phyloP scores from a whole-genome alignment of 2,797 vertebrate genomes.

The Champsocephalus esox region DNA sequence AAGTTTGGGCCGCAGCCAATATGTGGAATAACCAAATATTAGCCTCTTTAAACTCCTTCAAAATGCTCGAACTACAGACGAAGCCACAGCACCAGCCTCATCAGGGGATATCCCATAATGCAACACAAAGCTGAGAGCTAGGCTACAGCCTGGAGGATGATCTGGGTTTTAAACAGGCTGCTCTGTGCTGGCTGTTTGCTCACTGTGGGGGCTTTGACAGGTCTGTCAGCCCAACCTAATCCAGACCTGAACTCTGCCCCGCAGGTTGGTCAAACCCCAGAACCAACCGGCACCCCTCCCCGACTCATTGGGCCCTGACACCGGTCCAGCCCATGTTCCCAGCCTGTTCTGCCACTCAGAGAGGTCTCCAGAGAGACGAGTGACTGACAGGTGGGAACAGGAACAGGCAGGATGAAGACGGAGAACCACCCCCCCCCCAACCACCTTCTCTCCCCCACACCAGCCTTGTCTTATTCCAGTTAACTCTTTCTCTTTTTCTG shows the following conservation, averaged over 20 bases:
- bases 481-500: too few relatives aligned
- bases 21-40: constrained; percentile 54
- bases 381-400: constrained; percentile 67
- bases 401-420: constrained; percentile 45
- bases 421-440: constrained; percentile 6
- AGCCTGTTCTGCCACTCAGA: constrained; percentile 52
- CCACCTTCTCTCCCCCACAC: too few relatives aligned
- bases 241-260: constrained; percentile 20
- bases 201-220: constrained; percentile 30
- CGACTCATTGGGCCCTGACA: constrained; percentile 6
- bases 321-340: constrained; percentile 27
- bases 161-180: constrained; percentile 28
- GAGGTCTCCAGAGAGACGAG: constrained; percentile 49
- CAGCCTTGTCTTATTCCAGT: too few relatives aligned
- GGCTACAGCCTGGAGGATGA: constrained; percentile 15
- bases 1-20: constrained; percentile 35
- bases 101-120: constrained; percentile 35
- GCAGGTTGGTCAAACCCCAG: constrained; percentile 12
- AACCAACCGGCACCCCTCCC: background rate
- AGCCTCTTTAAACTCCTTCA: constrained; percentile 43
- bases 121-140: constrained; percentile 17
- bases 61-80: constrained; percentile 40
- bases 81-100: constrained; percentile 29
- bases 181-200: constrained; percentile 11
- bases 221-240: constrained; percentile 1